Percentiles rank a stretch among this genome's conserved stretches.
Evolutionary conservation across 2,888 invertebrate species (phyloP).

Genomic region (Caenorhabditis plicata): DNA sequence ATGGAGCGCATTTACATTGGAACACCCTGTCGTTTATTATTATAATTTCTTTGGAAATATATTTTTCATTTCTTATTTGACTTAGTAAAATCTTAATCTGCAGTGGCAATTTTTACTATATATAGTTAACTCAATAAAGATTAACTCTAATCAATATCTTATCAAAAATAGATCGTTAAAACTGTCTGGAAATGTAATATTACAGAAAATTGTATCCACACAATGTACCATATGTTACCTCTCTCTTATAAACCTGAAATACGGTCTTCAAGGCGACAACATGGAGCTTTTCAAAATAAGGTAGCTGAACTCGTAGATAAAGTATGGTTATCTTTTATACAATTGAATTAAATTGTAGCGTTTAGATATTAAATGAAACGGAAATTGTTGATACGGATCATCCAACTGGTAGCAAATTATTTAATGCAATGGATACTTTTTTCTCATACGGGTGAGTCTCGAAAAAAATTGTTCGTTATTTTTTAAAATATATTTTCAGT

Average conservation of each 20-base stretch:
- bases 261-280: slow-evolving; percentile 15
- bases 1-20: too few relatives aligned
- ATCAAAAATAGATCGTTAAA: too few relatives aligned
- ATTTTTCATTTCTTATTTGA: too few relatives aligned
- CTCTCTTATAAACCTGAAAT: slow-evolving; percentile 29
- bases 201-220: too few relatives aligned
- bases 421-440: slow-evolving; percentile 48
- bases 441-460: slow-evolving; percentile 52
- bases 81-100: too few relatives aligned
- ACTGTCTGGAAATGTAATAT: too few relatives aligned
- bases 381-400: slow-evolving; percentile 39
- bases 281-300: slow-evolving; percentile 33
- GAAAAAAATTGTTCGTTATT: background rate
- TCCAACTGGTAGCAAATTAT: slow-evolving; percentile 29
- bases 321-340: too few relatives aligned
- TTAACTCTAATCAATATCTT: too few relatives aligned
- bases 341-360: background rate
- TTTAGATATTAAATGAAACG: slow-evolving; percentile 28
- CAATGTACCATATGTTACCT: slow-evolving; percentile 33
- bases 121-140: too few relatives aligned
- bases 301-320: slow-evolving; percentile 11
- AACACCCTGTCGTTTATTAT: too few relatives aligned
- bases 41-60: too few relatives aligned
- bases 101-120: too few relatives aligned
- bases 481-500: slow-evolving; percentile 29